Base-by-base conservation (phyloP, 2,113 vertebrate genomes). In the Eurypyga helias region DNA sequence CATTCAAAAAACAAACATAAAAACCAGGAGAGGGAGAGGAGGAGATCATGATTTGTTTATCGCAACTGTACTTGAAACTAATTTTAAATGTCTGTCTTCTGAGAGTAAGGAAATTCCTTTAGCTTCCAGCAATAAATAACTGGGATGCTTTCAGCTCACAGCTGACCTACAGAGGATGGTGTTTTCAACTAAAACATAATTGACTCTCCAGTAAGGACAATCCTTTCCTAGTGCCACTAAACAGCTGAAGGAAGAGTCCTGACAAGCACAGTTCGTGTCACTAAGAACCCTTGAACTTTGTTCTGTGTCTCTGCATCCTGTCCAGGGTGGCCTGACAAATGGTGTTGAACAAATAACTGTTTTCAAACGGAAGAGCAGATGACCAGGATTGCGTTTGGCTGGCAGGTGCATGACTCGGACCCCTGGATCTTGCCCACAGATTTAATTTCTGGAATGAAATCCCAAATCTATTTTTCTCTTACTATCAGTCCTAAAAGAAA, bases 121-220 rank as follows among this genome's bases (percentile, higher is more conserved):
- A 26, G 73, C 87, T 97, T 94, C 61, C 70, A 95, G 92, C 87
- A 96, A 62, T 92, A 91, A 96, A 95, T 96, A 97, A 89, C 87
- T 87, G 80, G 57, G 77, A 95, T 94, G 58, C 81, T 92, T 94
- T 84, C 64, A 97, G 87, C 66, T 96, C 81, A 76, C 83, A 94
- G 95, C 94, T 92, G 95, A 91, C 80, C 28, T 57, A 38, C 45
- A 51, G 73, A 91, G 52, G 64, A 69, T 81, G 58, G 45, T 75
- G 45, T 69, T 89, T 82, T 95, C 62, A 89, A 19, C 81, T 81
- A 3, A 92, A 90, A 81, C 79, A 70, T 13, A 85, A 71, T 29
- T 77, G 64, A 41, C 73, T 92, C n/a, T 73, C 18, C 89, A 54
- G 48, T 41, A 89, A 85, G 36, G n/a, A 41, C 1, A 77, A 4